Conservation (phyloP, 2,888 invertebrate genomes). For the Synanthedon myopaeformis region DNA sequence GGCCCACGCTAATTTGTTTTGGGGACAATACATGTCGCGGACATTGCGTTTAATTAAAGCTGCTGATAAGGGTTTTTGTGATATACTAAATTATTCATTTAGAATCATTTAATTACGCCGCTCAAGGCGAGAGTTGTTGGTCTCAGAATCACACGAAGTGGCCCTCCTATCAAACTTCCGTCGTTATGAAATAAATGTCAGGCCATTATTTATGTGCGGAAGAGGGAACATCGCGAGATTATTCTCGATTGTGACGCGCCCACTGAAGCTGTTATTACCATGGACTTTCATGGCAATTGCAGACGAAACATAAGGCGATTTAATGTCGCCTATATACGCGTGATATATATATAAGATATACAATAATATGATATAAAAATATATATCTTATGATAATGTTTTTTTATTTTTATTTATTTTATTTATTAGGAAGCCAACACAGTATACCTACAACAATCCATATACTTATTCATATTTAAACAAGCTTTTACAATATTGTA, state of each 20-base stretch:
- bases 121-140: slow-evolving; percentile 1
- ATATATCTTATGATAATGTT: too few relatives aligned
- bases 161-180: slow-evolving; percentile 54
- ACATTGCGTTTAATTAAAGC: slow-evolving; percentile 5
- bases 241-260: slow-evolving; percentile 48
- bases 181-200: slow-evolving; percentile 55
- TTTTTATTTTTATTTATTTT: too few relatives aligned
- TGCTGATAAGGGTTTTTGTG: slow-evolving; percentile 7
- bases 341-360: too few relatives aligned
- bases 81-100: background rate
- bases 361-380: too few relatives aligned
- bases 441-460: too few relatives aligned
- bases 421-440: too few relatives aligned
- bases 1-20: background rate
- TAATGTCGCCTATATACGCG: too few relatives aligned
- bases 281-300: slow-evolving; percentile 2
- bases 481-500: too few relatives aligned
- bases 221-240: slow-evolving; percentile 49
- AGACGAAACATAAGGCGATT: too few relatives aligned
- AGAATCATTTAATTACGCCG: background rate
- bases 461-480: too few relatives aligned
- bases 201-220: slow-evolving; percentile 57
- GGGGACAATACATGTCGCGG: background rate
- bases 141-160: slow-evolving; percentile 25
- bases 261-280: slow-evolving; percentile 48